Evolutionary conservation across 1,140 invertebrate genomes (phyloP), one percentile per base, ranked within the genome.

Genomic region (Drosophila ogumai): DNA sequence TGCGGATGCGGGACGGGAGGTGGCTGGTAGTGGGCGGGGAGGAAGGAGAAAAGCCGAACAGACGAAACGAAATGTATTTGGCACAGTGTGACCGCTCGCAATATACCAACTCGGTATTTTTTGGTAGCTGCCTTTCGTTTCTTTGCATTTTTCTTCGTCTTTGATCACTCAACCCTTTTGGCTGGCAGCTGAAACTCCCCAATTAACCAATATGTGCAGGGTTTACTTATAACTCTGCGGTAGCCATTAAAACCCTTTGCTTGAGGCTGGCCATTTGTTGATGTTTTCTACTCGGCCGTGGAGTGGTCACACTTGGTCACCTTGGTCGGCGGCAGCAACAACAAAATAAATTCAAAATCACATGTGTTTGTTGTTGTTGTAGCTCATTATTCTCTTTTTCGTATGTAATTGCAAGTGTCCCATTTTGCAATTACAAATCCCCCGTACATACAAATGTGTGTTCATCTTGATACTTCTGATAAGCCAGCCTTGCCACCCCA

Each of bases 51-150:
- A 47, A 44, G 58, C 56, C 68, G 69, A 60, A 41, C 47, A 77
- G 82, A 79, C 82, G 66, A 75, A 87, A 75, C 82, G 69, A 78
- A 88, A 75, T 88, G 84, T 88, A 87, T 87, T 87, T 87, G 79
- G 82, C 84, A 87, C 71, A 88, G 72, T 88, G 84, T 87, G 82
- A 65, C 82, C 82, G 58, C 61, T 66, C 25, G 50, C 55, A 36
- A 64, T 67, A 81, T 78, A 81, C 80, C 46, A 60, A 47, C 34
- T 28, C 43, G 36, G 80, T 82, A 82, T 82, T 69, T 61, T 38
- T 44, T 15, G 6, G 8, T 47, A 19, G 44, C 44, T 60, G n/a
- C 34, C 28, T 38, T 50, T 40, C 15, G 43, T 59, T 61, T 43
- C 28, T 8, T 17, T 44, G 10, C 6, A 32, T 40, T n/a, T 9